Percentiles rank a stretch among this genome's conserved stretches.
phyloP scores from a whole-genome alignment of 2,113 vertebrate genomes.

The Barbus barbus region DNA sequence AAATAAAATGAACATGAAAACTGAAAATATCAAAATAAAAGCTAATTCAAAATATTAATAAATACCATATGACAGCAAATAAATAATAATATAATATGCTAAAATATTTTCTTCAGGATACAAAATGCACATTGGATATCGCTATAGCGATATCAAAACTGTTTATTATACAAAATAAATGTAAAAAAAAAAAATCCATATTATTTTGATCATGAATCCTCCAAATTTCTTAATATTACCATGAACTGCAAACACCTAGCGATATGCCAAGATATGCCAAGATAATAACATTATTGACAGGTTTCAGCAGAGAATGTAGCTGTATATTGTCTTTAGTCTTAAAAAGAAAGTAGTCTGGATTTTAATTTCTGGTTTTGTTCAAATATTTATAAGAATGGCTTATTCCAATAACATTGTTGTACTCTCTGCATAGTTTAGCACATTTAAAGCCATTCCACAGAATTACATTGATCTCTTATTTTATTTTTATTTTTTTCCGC shows the following conservation, averaged over 20 bases:
- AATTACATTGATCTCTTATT: neutral
- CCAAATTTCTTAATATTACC: neutral
- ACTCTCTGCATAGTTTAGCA: too few species aligned
- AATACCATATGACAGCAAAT: neutral
- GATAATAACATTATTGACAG: neutral
- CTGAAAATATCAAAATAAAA: neutral
- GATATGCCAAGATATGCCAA: too few species aligned
- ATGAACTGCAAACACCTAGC: neutral
- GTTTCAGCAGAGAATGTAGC: too few species aligned
- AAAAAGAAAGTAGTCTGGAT: neutral
- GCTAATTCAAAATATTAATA: too few species aligned
- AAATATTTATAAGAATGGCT: neutral
- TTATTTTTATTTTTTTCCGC: neutral
- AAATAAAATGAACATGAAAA: neutral
- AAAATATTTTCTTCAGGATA: too few species aligned
- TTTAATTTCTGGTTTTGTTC: neutral
- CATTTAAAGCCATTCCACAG: neutral
- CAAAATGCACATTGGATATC: too few species aligned
- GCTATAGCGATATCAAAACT: neutral
- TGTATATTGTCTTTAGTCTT: too few species aligned
- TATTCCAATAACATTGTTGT: too few species aligned
- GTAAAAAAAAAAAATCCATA: too few species aligned
- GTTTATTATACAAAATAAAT: neutral
- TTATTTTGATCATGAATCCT: neutral
- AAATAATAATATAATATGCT: neutral